Evolutionary conservation across 2,888 invertebrate species (phyloP).

Genomic region (Ligdia adustata): DNA sequence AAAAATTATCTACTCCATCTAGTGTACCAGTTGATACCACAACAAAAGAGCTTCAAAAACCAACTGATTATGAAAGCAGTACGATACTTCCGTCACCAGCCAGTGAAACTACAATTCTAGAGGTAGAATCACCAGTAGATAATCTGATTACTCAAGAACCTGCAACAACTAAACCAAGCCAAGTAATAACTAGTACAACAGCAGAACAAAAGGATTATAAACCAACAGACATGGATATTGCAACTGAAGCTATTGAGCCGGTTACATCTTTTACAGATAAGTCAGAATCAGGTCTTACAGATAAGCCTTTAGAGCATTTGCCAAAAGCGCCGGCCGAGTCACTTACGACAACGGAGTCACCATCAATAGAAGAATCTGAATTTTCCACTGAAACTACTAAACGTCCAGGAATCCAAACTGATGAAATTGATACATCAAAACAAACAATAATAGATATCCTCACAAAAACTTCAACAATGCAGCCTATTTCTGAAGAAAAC

Average conservation of each 20-base stretch:
- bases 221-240: background rate
- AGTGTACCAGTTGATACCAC: conserved; percentile 9
- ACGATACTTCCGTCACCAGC: conserved; percentile 2
- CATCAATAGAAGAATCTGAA: background rate
- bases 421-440: conserved; percentile 13
- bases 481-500: conserved; percentile 4
- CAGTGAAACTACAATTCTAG: conserved; percentile 2
- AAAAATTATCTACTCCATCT: conserved; percentile 12
- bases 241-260: conserved; percentile 8
- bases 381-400: conserved; percentile 12
- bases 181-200: conserved; percentile 12
- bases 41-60: conserved; percentile 14
- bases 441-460: no score
- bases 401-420: conserved; percentile 10
- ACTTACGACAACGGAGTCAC: no score
- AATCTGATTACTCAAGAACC: conserved; percentile 1
- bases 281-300: conserved; percentile 11
- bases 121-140: conserved; percentile 1
- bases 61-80: conserved; percentile 3
- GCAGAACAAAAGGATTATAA: conserved; percentile 4
- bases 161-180: conserved; percentile 5
- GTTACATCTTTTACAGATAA: conserved; percentile 9
- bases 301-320: no score
- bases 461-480: background rate
- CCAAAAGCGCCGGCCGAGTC: no score